Base-by-base conservation (phyloP, 2,113 vertebrate genomes). In the Eulemur rufifrons region DNA sequence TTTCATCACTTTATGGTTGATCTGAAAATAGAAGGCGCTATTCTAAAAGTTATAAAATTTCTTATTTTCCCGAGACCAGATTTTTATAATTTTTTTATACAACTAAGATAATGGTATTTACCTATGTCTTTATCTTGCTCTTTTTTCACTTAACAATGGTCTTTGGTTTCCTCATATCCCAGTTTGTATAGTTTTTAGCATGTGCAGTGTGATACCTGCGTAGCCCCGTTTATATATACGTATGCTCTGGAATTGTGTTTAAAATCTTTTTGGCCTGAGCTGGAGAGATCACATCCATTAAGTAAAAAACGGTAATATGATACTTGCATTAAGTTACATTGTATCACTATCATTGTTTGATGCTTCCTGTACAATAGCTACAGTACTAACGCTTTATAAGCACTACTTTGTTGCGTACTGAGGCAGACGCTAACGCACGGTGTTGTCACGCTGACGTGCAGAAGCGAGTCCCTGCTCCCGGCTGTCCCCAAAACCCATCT, bases 11-110 rank as follows among this genome's bases (percentile, higher is more conserved):
- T 92, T 73, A 39, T 39, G 3, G 63, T 94, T 84, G 13, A 50
- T 50, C 32, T 74, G 37, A 92, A 95, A 90, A 69, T 42, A 18
- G 2, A 74, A 78, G 54, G 4, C 78, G 27, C 52, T 21, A 64
- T 3, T 47, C 76, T 76, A 71, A 42, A 59, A 95, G 56, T 12
- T 92, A 6, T 78, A 76, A 88, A 78, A n/a, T 81, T n/a, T 78
- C 32, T 10, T 89, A 45, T 66, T 83, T 83, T 87, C 37, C 52
- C 20, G 9, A 66, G 34, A 50, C 12, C 47, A 76, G 88, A 88
- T 4, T 39, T 63, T 32, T 39, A 32, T 8, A 71, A 78, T 66
- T 73, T 80, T n/a, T 63, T 80, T 39, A 29, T 3, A 10, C 17
- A 86, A 63, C 29, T 87, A 74, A 84, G 27, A 54, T 63, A 39